Evolutionary conservation across 2,888 invertebrate genomes (phyloP), one percentile per base, ranked within the genome.

Genomic region (Drosophila stalkeri): DNA sequence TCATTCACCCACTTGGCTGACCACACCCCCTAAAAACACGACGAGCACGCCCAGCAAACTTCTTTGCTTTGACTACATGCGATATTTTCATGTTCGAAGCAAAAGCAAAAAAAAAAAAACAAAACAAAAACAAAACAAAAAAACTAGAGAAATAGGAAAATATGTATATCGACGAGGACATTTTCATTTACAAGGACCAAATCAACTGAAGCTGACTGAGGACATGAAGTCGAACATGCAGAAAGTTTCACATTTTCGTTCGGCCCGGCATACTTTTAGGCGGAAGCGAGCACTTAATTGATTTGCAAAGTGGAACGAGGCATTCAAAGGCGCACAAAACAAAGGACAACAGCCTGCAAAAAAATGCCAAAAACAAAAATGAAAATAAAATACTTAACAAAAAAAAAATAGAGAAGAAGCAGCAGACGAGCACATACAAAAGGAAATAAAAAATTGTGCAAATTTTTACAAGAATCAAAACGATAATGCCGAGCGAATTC

Each of bases 221-320:
- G 18, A 54, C 55, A 60, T 41, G 43, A 14, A 43, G 49, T 44
- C 46, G 18, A 52, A 64, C 41, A 52, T 44, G 59, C 64, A 49
- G 35, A 18, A 20, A 54, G 37, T 41, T 43, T 37, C 41, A 33
- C 16, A 41, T 41, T 52, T 23, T 67, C 33, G 39, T 47, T 61
- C 31, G 54, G 44, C 46, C 7, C 43, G 61, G 86, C 77, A 75
- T 71, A 83, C 77, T 77, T 72, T 75, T 77, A 65, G 84, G 75
- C 86, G 81, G 78, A 82, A 81, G 72, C 66, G 55, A 81, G 68
- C 77, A 86, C 81, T 86, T 86, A 82, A 86, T 82, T 82, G 86
- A 86, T 82, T 82, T 83, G 84, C 82, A 77, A 82, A 82, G 78
- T 75, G 84, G 72, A 81, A 66, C 80, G 72, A 49, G 69, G 55